These are phyloP conservation scores for Rhipidura dahli DNA, from an alignment of 2,113 vertebrate species.

Conservation along the genomic window DNA sequence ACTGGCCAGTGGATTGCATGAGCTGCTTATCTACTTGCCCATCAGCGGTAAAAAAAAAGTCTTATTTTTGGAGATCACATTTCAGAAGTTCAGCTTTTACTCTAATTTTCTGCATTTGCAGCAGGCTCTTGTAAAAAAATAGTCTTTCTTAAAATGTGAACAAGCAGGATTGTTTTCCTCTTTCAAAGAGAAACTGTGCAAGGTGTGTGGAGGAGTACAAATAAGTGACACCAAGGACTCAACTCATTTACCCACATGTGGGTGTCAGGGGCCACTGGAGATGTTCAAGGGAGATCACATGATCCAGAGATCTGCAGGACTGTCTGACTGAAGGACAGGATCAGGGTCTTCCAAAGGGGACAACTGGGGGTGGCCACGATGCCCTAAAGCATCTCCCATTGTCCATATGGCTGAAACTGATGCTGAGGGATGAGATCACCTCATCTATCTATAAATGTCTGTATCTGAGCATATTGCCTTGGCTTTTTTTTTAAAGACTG, in stretches of 20 bases:
- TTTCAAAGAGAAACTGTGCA: neutral
- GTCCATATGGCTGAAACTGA: neutral
- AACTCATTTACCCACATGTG: neutral
- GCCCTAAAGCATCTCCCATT: neutral
- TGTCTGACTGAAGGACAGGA: neutral
- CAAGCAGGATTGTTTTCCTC: neutral
- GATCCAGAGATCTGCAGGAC: neutral
- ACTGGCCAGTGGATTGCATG: fast-evolving
- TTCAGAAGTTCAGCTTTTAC: neutral
- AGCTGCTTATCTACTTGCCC: neutral
- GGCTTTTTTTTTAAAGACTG: neutral
- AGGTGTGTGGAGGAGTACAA: neutral
- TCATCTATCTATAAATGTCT: neutral
- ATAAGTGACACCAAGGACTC: neutral
- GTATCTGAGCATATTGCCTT: neutral
- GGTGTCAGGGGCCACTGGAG: neutral
- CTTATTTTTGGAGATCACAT: neutral
- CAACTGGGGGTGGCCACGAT: fast-evolving
- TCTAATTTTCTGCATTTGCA: neutral
- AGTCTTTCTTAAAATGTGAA: neutral
- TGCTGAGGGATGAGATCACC: neutral
- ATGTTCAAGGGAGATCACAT: neutral
- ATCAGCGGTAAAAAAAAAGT: neutral
- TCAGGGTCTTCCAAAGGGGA: neutral
- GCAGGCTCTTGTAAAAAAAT: neutral